Evolutionary conservation across 2,888 invertebrate genomes (phyloP).

Genomic region (Orchesella flavescens): DNA sequence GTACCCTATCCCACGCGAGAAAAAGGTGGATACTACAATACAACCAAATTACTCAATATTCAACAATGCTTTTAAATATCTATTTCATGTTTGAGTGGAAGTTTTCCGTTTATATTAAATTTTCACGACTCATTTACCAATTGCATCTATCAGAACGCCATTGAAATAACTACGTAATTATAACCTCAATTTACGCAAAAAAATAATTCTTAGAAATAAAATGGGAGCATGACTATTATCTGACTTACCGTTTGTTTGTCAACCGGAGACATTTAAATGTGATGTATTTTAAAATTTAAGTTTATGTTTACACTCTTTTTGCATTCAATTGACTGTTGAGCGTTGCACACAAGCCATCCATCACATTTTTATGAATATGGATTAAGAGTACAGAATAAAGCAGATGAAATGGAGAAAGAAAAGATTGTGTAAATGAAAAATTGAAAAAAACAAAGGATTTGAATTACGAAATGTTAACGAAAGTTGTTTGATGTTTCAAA

Average conservation of each 20-base stretch:
- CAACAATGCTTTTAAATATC: background rate
- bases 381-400: constrained; percentile 22
- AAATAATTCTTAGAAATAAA: no score
- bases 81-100: background rate
- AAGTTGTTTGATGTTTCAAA: constrained; percentile 47
- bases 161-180: no score
- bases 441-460: background rate
- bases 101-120: no score
- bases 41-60: background rate
- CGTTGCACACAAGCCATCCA: background rate
- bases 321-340: background rate
- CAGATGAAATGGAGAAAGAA: constrained; percentile 28
- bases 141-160: no score
- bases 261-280: background rate
- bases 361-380: no score
- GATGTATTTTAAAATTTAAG: constrained; percentile 1
- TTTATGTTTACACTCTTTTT: background rate
- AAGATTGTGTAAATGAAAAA: background rate
- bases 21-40: constrained; percentile 5
- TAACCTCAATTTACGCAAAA: no score
- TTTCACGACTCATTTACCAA: no score
- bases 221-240: no score
- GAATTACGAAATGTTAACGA: constrained; percentile 53
- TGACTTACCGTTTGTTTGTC: no score
- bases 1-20: constrained; percentile 46